Evolutionary conservation across 2,797 vertebrate species (phyloP).

Genomic region (Poeciliopsis paucimaculata): DNA sequence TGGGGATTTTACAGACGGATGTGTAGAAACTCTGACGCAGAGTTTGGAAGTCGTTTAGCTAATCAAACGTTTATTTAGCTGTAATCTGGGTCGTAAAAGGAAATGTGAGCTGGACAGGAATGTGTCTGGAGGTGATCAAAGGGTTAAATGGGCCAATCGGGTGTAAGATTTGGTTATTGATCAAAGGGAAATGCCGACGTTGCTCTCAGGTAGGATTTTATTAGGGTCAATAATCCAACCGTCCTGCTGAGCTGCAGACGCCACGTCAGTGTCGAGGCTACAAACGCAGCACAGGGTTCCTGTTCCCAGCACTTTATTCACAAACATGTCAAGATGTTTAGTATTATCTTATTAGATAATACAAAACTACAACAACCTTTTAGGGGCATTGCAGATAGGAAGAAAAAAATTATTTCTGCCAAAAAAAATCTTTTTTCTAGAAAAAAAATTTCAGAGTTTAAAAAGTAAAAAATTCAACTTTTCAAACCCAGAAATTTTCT

Average conservation of each 20-base stretch:
- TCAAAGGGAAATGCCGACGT: neutral
- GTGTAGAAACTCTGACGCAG: no score
- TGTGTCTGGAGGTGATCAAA: neutral
- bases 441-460: no score
- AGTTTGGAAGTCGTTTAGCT: no score
- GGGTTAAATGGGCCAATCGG: neutral
- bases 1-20: no score
- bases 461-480: no score
- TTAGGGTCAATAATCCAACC: neutral
- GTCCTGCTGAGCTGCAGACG: neutral
- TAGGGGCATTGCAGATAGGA: no score
- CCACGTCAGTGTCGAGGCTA: neutral
- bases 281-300: neutral
- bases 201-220: neutral
- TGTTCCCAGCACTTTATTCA: neutral
- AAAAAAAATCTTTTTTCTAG: no score
- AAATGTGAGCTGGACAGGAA: neutral
- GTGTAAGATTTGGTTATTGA: neutral
- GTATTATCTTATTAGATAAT: no score
- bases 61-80: neutral
- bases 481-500: no score
- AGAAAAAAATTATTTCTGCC: no score
- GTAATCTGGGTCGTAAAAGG: neutral
- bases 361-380: no score
- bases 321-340: neutral